Percentiles rank a stretch among this genome's conserved stretches.
Conservation (phyloP, 1,140 invertebrate species). For the Idris sp. region DNA sequence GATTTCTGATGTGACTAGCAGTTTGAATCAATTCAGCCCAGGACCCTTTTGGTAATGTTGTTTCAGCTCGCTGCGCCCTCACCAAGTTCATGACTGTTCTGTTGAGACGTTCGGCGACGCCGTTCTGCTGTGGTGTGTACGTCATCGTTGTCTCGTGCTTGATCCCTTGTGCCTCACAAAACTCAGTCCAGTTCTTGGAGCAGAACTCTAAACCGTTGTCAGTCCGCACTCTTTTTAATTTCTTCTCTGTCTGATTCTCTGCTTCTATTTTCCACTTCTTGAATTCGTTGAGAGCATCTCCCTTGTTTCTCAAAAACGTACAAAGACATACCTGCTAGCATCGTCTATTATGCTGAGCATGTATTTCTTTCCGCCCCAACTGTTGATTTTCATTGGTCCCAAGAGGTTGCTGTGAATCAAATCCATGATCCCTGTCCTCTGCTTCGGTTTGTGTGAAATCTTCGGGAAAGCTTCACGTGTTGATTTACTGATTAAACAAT, state of each 20-base stretch:
- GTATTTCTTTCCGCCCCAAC: conserved; percentile 17
- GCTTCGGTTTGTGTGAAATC: background rate
- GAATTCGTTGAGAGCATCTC: conserved; percentile 13
- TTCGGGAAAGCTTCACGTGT: conserved; percentile 11
- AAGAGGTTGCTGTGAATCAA: conserved; percentile 19
- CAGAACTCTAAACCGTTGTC: conserved; percentile 73
- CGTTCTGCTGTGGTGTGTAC: conserved; percentile 66
- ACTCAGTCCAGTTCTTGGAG: conserved; percentile 18
- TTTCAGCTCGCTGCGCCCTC: conserved; percentile 40
- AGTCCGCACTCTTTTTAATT: conserved; percentile 69
- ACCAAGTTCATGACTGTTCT: conserved; percentile 49
- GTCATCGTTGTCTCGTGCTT: conserved; percentile 44
- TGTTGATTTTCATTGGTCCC: conserved; percentile 12
- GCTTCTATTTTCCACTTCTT: conserved; percentile 36
- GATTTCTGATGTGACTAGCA: too few relatives aligned
- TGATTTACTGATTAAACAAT: conserved; percentile 5
- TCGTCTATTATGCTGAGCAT: conserved; percentile 24
- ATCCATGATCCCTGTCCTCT: background rate
- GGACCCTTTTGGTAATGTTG: conserved; percentile 21
- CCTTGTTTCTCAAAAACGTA: conserved; percentile 26
- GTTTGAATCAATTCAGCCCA: conserved; percentile 61
- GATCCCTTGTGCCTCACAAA: conserved; percentile 33
- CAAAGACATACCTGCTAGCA: conserved; percentile 29
- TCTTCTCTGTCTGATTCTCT: conserved; percentile 63
- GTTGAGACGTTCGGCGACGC: conserved; percentile 51